A percentile compares a stretch with the other conserved stretches of the same genome.
phyloP scores from a whole-genome alignment of 2,113 vertebrate genomes.

The Semnopithecus entellus region DNA sequence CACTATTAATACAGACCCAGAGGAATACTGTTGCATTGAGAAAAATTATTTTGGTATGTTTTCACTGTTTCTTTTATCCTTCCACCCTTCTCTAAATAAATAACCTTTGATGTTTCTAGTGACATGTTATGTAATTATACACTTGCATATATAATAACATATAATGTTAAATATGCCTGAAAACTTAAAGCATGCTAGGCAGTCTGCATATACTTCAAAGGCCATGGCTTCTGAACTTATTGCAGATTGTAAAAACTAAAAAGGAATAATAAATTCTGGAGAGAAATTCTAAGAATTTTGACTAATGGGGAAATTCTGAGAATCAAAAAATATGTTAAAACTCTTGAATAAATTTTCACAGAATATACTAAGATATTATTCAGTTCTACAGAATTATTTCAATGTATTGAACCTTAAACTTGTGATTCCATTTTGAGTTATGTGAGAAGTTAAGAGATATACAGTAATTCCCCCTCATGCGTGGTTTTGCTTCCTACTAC shows the following conservation, averaged over 20 bases:
- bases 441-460: not conserved
- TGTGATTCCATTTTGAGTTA: not conserved
- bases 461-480: not conserved
- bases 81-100: not conserved
- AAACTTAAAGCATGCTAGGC: not conserved
- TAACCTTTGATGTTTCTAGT: not conserved
- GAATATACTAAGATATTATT: not conserved
- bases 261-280: not conserved
- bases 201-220: not conserved
- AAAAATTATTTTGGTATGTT: not conserved
- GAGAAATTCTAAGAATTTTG: not conserved
- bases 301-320: not conserved
- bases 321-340: not conserved
- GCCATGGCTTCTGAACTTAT: not conserved
- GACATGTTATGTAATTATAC: not conserved
- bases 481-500: not conserved
- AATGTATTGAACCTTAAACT: not conserved
- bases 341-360: not conserved
- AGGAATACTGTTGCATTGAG: constrained; percentile 42
- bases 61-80: not conserved
- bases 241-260: not conserved
- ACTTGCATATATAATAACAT: not conserved
- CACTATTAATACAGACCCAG: constrained; percentile 62
- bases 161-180: not conserved
- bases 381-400: not conserved